Evolutionary conservation across 2,888 invertebrate genomes (phyloP), one percentile per base, ranked within the genome.

Genomic region (Leucania comma): DNA sequence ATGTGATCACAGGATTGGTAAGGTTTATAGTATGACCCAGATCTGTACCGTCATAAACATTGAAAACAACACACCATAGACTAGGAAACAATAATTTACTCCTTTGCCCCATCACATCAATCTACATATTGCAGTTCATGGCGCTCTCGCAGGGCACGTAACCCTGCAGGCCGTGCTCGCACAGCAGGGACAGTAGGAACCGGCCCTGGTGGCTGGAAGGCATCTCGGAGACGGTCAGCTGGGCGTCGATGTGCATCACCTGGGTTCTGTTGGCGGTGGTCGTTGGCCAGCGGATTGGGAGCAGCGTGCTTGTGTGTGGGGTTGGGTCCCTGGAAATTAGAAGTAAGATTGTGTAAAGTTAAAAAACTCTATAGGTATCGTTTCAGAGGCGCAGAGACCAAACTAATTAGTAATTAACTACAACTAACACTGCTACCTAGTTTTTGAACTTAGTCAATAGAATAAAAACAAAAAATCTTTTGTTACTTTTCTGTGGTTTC

Each of bases 131-230:
- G 72, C 92, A 92, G 59, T 76, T 84, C 83, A 85, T 86, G 24
- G 84, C 81, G 64, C 91, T 91, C 1, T 92, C 88, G 68, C 95
- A 96, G 0, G 95, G 95, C 74, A 94, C 95, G 71, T 91, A 92
- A 0, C 95, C 95, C 0, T 72, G 72, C 32, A 82, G 88, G 0
- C 95, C 95, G 73, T 93, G 88, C n/a, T 87, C 83, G 74, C 95
- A 95, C 51, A 96, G 87, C 60, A 94, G 69, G 4, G 80, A 73
- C 14, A 83, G 76, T 79, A 92, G 91, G 84, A 92, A 90, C 51
- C 80, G 77, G 0, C 91, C 91, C 24, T 82, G 81, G 67, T 83
- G 82, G 20, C 73, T 72, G 0, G 72, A 72, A 1, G 91, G 88
- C 0, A 86, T 78, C n/a, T 84, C 81, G 42, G 83, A 69, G 17